These are phyloP conservation scores for Motacilla tschutschensis DNA, from an alignment of 2,113 vertebrate species.

Conservation along the genomic window DNA sequence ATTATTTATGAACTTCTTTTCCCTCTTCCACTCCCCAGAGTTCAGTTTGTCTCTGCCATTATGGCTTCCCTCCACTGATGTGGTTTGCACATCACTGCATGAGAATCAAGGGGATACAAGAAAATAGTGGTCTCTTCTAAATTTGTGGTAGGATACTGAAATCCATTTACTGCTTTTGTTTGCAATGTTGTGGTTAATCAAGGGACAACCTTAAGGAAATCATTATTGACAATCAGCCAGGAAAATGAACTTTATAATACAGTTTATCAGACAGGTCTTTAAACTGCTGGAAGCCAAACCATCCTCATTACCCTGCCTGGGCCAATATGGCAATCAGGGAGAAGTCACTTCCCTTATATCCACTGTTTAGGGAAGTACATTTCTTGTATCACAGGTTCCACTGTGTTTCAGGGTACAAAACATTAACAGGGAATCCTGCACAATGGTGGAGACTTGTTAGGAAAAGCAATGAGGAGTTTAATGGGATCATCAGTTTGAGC, in stretches of 20 bases:
- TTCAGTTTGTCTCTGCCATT: neutral
- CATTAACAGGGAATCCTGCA: fast-evolving
- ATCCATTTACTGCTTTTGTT: neutral
- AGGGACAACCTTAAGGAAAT: neutral
- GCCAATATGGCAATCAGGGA: fast-evolving
- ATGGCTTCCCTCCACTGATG: neutral
- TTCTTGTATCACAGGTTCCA: neutral
- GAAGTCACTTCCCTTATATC: neutral
- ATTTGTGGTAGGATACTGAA: neutral
- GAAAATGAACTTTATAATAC: neutral
- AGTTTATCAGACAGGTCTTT: neutral
- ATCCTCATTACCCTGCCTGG: neutral
- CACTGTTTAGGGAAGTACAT: neutral
- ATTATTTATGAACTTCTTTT: conserved; percentile 7
- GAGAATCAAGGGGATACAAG: neutral
- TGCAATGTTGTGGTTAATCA: neutral
- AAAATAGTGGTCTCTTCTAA: neutral
- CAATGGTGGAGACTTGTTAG: neutral
- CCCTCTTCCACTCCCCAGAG: neutral
- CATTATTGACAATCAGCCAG: neutral
- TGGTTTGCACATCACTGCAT: neutral
- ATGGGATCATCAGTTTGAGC: neutral
- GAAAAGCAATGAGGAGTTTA: neutral
- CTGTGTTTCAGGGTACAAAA: neutral
- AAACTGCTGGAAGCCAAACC: neutral